Percentiles rank a stretch among this genome's conserved stretches.
phyloP scores from a whole-genome alignment of 2,797 vertebrate genomes.

The Melanogrammus aeglefinus region DNA sequence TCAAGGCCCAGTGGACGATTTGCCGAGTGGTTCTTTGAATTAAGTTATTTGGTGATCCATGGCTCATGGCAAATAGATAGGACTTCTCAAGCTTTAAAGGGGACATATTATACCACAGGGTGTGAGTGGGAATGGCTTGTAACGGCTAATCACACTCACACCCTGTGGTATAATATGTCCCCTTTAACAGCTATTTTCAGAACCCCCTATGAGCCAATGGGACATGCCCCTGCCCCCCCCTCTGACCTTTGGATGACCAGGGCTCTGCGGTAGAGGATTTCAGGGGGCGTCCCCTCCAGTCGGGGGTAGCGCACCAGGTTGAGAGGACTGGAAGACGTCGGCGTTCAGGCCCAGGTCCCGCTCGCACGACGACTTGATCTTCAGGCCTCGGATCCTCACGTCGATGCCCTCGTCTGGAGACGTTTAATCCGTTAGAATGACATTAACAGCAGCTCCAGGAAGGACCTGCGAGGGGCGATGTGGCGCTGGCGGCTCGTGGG shows the following conservation, averaged over 20 bases:
- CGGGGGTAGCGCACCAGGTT: constrained; percentile 94
- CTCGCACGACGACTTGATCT: constrained; percentile 94
- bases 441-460: neutral
- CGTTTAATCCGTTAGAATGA: neutral
- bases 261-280: constrained; percentile 87
- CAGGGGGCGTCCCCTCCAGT: constrained; percentile 88
- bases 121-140: no score
- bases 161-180: no score
- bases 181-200: neutral
- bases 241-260: constrained; percentile 88
- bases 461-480: neutral
- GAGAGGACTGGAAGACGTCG: constrained; percentile 90
- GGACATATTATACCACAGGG: no score
- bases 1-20: neutral
- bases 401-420: constrained; percentile 91
- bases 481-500: neutral
- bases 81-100: neutral
- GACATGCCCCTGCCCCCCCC: neutral
- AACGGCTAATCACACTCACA: no score
- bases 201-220: no score
- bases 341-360: constrained; percentile 90
- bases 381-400: constrained; percentile 91
- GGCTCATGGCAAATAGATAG: neutral
- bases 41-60: neutral
- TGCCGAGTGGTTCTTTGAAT: neutral